Percentiles rank a stretch among this genome's conserved stretches.
phyloP scores from a whole-genome alignment of 2,797 vertebrate species.

The Mastacembelus armatus region DNA sequence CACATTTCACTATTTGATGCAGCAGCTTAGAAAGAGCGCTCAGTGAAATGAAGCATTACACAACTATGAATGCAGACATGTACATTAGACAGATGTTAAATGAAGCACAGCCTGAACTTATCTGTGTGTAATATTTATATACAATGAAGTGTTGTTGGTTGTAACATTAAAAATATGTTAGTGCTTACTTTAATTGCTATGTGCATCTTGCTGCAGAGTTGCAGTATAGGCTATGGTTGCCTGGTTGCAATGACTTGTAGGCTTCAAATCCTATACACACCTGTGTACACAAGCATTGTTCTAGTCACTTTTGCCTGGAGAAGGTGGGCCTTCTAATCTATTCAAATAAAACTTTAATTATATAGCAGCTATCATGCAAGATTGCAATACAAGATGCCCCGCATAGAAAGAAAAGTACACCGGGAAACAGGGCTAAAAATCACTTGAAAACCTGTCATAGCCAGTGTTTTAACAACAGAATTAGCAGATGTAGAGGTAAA shows the following conservation, averaged over 20 bases:
- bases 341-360: constrained; percentile 48
- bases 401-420: not conserved
- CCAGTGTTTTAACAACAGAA: too few relatives aligned
- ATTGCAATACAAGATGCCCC: constrained; percentile 8
- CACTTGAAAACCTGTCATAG: too few relatives aligned
- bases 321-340: constrained; percentile 40
- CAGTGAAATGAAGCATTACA: constrained; percentile 36
- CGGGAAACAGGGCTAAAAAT: too few relatives aligned
- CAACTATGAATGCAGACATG: constrained; percentile 12
- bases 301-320: constrained; percentile 36
- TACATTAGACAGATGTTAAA: constrained; percentile 5
- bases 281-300: constrained; percentile 51
- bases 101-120: not conserved
- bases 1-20: constrained; percentile 55
- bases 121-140: not conserved
- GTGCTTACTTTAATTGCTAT: constrained; percentile 3
- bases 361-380: constrained; percentile 19
- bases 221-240: constrained; percentile 33
- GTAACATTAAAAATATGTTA: not conserved
- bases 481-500: not conserved
- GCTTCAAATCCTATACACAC: constrained; percentile 43
- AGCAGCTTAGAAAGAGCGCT: constrained; percentile 34
- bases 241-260: constrained; percentile 29
- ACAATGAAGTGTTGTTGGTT: not conserved
- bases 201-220: constrained; percentile 5